Base-by-base conservation (phyloP, 2,797 vertebrate genomes). In the Neoniphon sammara region DNA sequence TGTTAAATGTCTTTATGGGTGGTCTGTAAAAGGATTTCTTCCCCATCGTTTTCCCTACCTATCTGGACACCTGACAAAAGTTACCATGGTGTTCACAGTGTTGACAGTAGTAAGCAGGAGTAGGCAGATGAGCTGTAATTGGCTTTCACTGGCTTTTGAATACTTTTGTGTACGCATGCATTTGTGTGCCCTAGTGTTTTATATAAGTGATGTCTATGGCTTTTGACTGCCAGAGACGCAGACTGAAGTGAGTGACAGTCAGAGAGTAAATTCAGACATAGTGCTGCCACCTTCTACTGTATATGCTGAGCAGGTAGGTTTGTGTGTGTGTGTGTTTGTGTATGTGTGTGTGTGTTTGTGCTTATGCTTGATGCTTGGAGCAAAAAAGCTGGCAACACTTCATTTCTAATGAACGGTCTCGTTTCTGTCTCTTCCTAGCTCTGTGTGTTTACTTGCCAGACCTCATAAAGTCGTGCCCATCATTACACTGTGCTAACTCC, bases 391-490 rank as follows among this genome's bases (percentile, higher is more conserved):
- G 46, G 63, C 25, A 77, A 21, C 0, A 27, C 59, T 58, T 72
- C 23, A 77, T 79, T 90, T 80, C 78, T 78, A 82, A 46, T 77
- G 75, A 62, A 60, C 25, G 58, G 57, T 68, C 47, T 70, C 58
- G 30, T 46, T 73, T n/a, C 54, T n/a, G 21, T 59, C 62, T 65
- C 53, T 39, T n/a, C 11, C n/a, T 11, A 2, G 20, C n/a, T 63
- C n/a, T 11, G 5, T 1, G n/a, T 76, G 14, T 59, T 69, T 55
- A 70, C 31, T 61, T 23, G 31, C 42, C 69, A 82, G 49, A 68
- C 62, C 74, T 65, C 17, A 78, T 59, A 21, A 21, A 69, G 60
- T 52, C 67, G 65, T 44, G 58, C 25, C 58, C 1, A 9, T 69
- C 53, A 61, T 68, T 47, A 44, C 30, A 36, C 21, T 34, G 3